phyloP scores from a whole-genome alignment of 2,113 vertebrate genomes.

The Salvelinus namaycush region DNA sequence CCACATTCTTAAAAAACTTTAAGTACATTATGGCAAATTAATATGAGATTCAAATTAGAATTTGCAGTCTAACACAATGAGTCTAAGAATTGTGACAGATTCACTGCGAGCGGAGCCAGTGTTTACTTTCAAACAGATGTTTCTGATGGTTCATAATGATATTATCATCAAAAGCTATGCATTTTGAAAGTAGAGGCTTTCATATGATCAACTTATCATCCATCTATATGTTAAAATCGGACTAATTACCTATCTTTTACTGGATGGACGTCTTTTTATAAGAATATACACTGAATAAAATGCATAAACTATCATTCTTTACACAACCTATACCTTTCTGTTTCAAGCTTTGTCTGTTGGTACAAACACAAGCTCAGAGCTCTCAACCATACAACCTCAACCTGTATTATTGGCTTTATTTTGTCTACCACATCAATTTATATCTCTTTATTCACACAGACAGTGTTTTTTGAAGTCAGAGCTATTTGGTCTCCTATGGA shows the following conservation, averaged over 20 bases:
- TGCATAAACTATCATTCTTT: neutral
- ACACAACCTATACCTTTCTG: neutral
- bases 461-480: slow-evolving; percentile 66
- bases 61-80: slow-evolving; percentile 3
- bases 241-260: neutral
- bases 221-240: neutral
- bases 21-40: neutral
- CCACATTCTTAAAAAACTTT: neutral
- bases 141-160: neutral
- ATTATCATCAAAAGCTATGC: neutral
- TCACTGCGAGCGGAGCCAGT: slow-evolving; percentile 12
- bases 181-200: neutral
- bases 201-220: neutral
- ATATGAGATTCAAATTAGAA: neutral
- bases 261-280: neutral
- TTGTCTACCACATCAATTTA: slow-evolving; percentile 67
- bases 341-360: neutral
- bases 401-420: slow-evolving; percentile 25
- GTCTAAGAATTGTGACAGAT: slow-evolving; percentile 3
- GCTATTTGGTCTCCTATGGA: slow-evolving; percentile 45
- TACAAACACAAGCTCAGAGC: neutral
- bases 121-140: neutral
- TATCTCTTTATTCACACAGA: slow-evolving; percentile 65
- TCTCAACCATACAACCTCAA: neutral
- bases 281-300: neutral